Base-by-base conservation (phyloP, 2,113 vertebrate species). In the Theropithecus gelada region DNA sequence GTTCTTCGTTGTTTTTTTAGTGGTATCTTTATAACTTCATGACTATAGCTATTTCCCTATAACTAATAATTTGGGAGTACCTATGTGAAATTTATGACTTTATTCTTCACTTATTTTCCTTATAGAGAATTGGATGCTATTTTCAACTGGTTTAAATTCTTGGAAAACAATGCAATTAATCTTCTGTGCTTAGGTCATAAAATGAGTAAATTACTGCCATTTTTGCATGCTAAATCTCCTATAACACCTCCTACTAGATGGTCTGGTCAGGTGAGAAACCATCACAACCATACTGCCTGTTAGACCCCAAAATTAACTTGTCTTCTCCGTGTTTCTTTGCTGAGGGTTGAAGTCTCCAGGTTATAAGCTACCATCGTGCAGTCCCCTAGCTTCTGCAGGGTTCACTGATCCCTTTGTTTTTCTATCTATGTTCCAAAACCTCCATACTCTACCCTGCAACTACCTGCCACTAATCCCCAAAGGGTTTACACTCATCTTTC, bases 121-220 rank as follows among this genome's bases (percentile, higher is more conserved):
- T 48, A 30, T 38, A 83, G 25, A 83, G 27, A 82, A 61, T 38
- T 52, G 22, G 23, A 45, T 68, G 4, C 38, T 86, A n/a, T 79
- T 96, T 92, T 73, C 38, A 92, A 89, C 32, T 76, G 8, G 13
- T 43, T 96, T 86, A 72, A 87, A 61, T 90, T 88, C 43, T 96
- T 93, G 23, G 14, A 78, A 91, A 89, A 84, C 50, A 76, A 64
- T 5, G 16, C 50, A 30, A n/a, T 94, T 87, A 40, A 27, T 70
- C 16, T 87, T 87, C 6, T 79, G 75, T 8, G 9, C 2, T 92
- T 94, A 57, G 52, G n/a, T 73, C 40, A 68, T 40, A 88, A 89
- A 92, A 76, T 88, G 20, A 52, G 40, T 81, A 48, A 93, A 72
- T 25, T 50, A 40, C 14, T 66, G n/a, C 1, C 35, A 27, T 7